Evolutionary conservation across 2,888 invertebrate genomes (phyloP).

Genomic region (Exephanes ischioxanthus): DNA sequence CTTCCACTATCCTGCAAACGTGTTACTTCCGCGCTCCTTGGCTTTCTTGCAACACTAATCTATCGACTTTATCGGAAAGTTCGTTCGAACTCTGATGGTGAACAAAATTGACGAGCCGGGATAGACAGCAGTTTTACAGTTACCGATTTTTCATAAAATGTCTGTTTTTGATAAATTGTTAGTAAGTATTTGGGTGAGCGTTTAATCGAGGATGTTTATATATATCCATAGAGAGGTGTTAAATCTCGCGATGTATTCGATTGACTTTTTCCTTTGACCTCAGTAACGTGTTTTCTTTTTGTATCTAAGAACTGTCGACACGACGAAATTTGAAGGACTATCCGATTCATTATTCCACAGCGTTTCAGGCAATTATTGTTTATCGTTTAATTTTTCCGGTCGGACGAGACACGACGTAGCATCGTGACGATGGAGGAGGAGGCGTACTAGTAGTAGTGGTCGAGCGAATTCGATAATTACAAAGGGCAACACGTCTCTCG

Average conservation of each 20-base stretch:
- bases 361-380: conserved; percentile 58
- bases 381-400: conserved; percentile 62
- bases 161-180: not conserved
- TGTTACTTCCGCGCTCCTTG: not conserved
- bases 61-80: not conserved
- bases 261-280: too few relatives aligned
- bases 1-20: not conserved
- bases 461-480: conserved; percentile 70
- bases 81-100: not conserved
- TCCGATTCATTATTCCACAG: conserved; percentile 30
- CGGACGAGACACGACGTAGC: conserved; percentile 44
- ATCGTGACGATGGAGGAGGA: conserved; percentile 49
- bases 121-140: too few relatives aligned
- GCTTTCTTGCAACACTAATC: not conserved
- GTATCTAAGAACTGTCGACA: not conserved
- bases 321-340: not conserved
- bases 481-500: conserved; percentile 70
- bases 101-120: not conserved
- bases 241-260: too few relatives aligned
- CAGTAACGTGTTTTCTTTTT: not conserved
- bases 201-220: not conserved
- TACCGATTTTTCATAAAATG: not conserved
- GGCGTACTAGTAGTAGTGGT: not conserved
- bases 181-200: not conserved
- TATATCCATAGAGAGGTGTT: too few relatives aligned